A percentile compares a stretch with the other conserved stretches of the same genome.
Evolutionary conservation across 2,888 invertebrate genomes (phyloP).

Genomic region (Drosophila anomelani): DNA sequence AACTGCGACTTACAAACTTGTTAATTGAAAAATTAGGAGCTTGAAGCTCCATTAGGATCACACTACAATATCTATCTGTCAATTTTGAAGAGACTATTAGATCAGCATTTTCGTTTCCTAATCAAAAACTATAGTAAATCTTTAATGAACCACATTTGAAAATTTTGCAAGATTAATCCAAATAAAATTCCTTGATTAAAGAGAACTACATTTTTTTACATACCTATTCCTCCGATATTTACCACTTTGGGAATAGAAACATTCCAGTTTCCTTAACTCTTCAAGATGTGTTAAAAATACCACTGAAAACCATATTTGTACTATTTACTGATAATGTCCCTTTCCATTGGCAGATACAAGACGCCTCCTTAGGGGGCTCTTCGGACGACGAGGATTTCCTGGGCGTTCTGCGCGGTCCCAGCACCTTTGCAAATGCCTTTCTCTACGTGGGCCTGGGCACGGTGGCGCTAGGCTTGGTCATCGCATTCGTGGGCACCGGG

Average conservation of each 20-base stretch:
- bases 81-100: not conserved
- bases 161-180: not conserved
- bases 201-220: not conserved
- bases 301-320: not conserved
- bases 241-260: not conserved
- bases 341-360: constrained; percentile 89
- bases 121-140: not conserved
- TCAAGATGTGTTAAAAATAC: not conserved
- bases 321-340: constrained; percentile 1
- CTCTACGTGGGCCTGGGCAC: constrained; percentile 94
- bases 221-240: not conserved
- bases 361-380: constrained; percentile 92
- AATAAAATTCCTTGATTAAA: not conserved
- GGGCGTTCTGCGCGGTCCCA: constrained; percentile 88
- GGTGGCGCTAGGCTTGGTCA: constrained; percentile 93
- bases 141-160: not conserved
- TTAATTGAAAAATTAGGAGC: not conserved
- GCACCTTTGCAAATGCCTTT: constrained; percentile 93
- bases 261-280: not conserved
- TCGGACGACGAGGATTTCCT: constrained; percentile 90
- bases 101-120: not conserved
- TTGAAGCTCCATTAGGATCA: not conserved
- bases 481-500: constrained; percentile 95
- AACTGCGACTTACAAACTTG: not conserved
- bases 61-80: no score